Evolutionary conservation across 2,888 invertebrate species (phyloP), one percentile per base, ranked within the genome.

Genomic region (Oxytorus armatus): DNA sequence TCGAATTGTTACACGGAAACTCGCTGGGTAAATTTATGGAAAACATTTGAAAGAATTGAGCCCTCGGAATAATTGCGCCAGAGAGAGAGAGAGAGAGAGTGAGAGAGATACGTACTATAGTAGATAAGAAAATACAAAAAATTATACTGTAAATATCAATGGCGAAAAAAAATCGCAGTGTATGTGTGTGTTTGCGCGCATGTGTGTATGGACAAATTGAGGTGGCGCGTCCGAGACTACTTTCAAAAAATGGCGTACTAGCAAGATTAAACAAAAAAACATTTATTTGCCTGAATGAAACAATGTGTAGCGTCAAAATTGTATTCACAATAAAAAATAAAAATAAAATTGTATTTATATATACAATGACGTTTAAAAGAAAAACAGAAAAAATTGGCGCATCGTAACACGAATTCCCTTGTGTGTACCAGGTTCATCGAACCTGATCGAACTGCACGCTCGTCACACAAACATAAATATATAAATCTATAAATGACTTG

Each of bases 241-340:
- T 85, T 86, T 84, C 72, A 84, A 85, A 84, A 84, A 82, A 85
- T 82, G 83, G 82, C 80, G 77, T 84, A 81, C 79, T 83, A 86
- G 80, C 85, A 85, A 82, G 8, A 82, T 84, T n/a, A n/a, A n/a
- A n/a, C n/a, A n/a, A n/a, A n/a, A n/a, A n/a, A n/a, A n/a, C n/a
- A 83, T 79, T 81, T 76, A 80, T 83, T 85, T 77, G 80, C 84
- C 75, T 80, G 68, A 63, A 77, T 53, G 29, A 59, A 25, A 14
- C 33, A 57, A 57, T 69, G 55, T 63, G 42, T 39, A 69, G 47
- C 49, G 44, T 36, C 66, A 78, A 82, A 82, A 80, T 81, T 81
- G n/a, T n/a, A n/a, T n/a, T n/a, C n/a, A n/a, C n/a, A n/a, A n/a
- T n/a, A n/a, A n/a, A n/a, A n/a, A n/a, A n/a, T n/a, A n/a, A n/a